Base-by-base conservation (phyloP, 1,140 invertebrate species). In the Pogonognathellus flavescens region DNA sequence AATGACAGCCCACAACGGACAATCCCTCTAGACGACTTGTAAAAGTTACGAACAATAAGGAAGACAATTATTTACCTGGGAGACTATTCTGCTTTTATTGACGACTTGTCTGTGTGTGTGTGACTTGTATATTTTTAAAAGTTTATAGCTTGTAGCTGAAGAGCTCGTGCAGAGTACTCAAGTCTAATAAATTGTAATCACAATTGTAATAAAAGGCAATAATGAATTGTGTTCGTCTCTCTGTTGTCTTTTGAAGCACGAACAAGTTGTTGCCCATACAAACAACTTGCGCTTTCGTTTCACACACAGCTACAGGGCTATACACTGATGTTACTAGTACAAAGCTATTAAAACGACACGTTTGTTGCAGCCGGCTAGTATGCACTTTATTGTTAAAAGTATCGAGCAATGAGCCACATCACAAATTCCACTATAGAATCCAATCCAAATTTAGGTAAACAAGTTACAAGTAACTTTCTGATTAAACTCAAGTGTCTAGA, bases 281-380 rank as follows among this genome's bases (percentile, higher is more conserved):
- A n/a, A 57, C 53, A 57, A 76, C 70, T 76, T 76, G 70, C 70
- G 31, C 70, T 76, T 76, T 76, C 70, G 41, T 76, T 76, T 31
- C 70, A 76, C 41, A 49, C 49, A 76, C 41, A 18, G 9, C 25
- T 76, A 76, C 14, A 50, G 49, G 41, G 41, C 31, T 66, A 66
- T 25, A 66, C 22, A 55, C 53, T 55, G 11, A 8, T 66, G 11
- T 66, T 14, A 8, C 20, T 18, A 11, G 13, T 22, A 66, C 62
- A 66, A 6, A 66, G 60, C 31, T 66, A 11, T 18, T 25, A 20
- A 66, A 76, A 31, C 70, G 31, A 76, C 70, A 76, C 25, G 70
- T 76, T 76, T 10, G 16, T 11, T 14, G 25, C 31, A 76, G 70
- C 70, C 70, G 70, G 41, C 70, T 76, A 49, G 53, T 66, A 25